Evolutionary conservation across 2,888 invertebrate species (phyloP).

Genomic region (Diarsia rubi): DNA sequence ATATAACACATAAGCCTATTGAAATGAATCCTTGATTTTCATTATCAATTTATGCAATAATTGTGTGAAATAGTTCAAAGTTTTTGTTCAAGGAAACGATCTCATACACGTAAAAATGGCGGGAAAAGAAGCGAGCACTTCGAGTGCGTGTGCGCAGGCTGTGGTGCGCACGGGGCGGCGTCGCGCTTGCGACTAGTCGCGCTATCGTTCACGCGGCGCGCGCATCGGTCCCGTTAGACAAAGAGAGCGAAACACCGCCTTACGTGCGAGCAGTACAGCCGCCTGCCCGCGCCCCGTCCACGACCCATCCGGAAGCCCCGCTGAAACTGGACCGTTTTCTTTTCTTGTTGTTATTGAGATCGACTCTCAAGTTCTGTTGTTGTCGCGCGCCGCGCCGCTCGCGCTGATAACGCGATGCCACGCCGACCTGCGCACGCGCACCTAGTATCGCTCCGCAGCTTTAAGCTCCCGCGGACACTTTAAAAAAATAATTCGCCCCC

Average conservation of each 20-base stretch:
- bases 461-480: conserved; percentile 83
- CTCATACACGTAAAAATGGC: conserved; percentile 78
- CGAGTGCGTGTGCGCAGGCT: conserved; percentile 50
- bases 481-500: conserved; percentile 73
- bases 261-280: conserved; percentile 80
- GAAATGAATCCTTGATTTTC: background rate
- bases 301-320: conserved; percentile 90
- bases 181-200: conserved; percentile 86
- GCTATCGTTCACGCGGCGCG: conserved; percentile 84
- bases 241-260: conserved; percentile 80
- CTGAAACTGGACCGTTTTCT: conserved; percentile 91
- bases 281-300: conserved; percentile 84
- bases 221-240: conserved; percentile 87
- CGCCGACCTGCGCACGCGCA: conserved; percentile 88
- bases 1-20: background rate
- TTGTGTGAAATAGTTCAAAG: background rate
- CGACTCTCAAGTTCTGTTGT: conserved; percentile 90
- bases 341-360: conserved; percentile 91
- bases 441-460: conserved; percentile 80
- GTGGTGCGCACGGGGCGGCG: conserved; percentile 77
- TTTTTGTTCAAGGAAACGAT: conserved; percentile 66
- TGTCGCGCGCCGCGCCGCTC: conserved; percentile 89
- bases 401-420: conserved; percentile 90
- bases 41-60: conserved; percentile 5
- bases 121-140: conserved; percentile 68